A percentile compares a stretch with the other conserved stretches of the same genome.
phyloP scores from a whole-genome alignment of 2,113 vertebrate species.

The Dasypus novemcinctus region DNA sequence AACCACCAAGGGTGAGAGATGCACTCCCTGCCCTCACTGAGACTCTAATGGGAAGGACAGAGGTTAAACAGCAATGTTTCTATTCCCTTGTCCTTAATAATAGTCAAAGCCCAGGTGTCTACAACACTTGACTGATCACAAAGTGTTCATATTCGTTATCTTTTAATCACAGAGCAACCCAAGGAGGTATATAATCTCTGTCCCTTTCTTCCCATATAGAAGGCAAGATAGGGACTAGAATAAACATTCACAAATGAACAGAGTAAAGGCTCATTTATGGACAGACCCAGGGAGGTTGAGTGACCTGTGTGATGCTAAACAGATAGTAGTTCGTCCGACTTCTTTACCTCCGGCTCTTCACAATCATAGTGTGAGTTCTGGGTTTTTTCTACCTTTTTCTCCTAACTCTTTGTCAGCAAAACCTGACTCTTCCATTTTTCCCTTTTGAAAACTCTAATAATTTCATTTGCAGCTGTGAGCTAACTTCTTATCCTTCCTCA shows the following conservation, averaged over 20 bases:
- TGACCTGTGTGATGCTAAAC: not conserved
- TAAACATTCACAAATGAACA: not conserved
- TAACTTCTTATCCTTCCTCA: not conserved
- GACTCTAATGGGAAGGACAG: not conserved
- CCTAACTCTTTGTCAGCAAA: not conserved
- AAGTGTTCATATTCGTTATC: not conserved
- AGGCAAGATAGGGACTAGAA: not conserved
- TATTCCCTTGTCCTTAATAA: not conserved
- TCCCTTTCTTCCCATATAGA: not conserved
- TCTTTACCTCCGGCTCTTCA: not conserved
- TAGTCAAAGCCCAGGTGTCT: not conserved
- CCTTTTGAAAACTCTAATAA: not conserved
- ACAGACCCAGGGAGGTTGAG: not conserved
- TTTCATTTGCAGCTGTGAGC: not conserved
- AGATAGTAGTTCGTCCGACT: too few species aligned
- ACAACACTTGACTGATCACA: not conserved
- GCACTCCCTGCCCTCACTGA: not conserved
- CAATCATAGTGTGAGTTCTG: not conserved
- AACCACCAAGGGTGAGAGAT: not conserved
- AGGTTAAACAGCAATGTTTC: not conserved
- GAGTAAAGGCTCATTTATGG: not conserved
- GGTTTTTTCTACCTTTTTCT: not conserved
- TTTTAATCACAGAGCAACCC: not conserved
- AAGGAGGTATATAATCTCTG: not conserved
- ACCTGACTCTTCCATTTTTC: not conserved